Evolutionary conservation across 1,140 invertebrate genomes (phyloP).

Genomic region (Drosophila mojavensis): DNA sequence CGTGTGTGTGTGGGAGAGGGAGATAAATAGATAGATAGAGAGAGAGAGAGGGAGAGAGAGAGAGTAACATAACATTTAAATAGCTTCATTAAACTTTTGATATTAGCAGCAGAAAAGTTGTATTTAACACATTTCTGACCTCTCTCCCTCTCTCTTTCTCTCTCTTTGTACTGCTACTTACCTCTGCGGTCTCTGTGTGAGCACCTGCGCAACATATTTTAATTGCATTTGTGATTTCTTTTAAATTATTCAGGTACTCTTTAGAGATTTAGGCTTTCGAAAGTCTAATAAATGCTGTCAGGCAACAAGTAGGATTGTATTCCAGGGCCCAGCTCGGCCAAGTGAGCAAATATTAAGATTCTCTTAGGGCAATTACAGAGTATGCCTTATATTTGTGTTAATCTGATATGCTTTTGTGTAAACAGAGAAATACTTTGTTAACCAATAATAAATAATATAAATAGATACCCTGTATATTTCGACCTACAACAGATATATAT

Average conservation of each 20-base stretch:
- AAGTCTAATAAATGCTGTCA: background rate
- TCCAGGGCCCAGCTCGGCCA: background rate
- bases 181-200: background rate
- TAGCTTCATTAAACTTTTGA: conserved; percentile 53
- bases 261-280: background rate
- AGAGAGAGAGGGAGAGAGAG: no score
- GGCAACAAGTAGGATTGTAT: background rate
- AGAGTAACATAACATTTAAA: conserved; percentile 40
- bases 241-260: background rate
- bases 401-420: no score
- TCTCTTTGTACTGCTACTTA: background rate
- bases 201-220: conserved; percentile 18
- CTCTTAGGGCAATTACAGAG: no score
- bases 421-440: no score
- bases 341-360: no score
- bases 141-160: background rate
- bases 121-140: conserved; percentile 20
- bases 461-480: no score
- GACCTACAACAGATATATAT: no score
- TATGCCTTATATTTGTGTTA: no score
- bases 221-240: conserved; percentile 14
- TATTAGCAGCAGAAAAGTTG: conserved; percentile 48
- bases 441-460: no score
- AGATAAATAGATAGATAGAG: no score
- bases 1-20: no score